Base-by-base conservation (phyloP, 2,113 vertebrate genomes). In the Euleptes europaea region DNA sequence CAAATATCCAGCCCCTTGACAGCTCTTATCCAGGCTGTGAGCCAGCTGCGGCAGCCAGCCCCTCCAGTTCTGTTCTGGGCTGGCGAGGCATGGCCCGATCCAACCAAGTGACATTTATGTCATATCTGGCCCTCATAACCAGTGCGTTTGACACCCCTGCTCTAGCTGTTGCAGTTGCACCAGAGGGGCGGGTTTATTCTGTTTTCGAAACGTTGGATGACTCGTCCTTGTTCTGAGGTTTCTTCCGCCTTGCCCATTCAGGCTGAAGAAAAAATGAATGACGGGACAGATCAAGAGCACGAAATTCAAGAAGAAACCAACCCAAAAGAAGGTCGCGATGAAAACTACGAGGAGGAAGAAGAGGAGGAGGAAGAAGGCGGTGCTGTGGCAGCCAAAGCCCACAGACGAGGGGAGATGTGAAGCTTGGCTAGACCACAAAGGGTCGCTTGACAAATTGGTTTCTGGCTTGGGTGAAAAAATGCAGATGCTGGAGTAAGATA, bases 321-420 rank as follows among this genome's bases (percentile, higher is more conserved):
- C 26, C 96, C 40, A 60, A 96, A 90, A 82, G 95, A 94, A 91
- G 96, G 94, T 8, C 95, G 93, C 77, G 98, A 98, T 73, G 97
- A 98, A 23, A 97, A 98, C 38, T 98, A 99, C 0, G 97, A 99
- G 40, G 98, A 98, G 38, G 98, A 98, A 0, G 97, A 98, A 2
- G 98, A 97, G 0, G 97, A 95, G 2, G 98, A 97, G 1, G 97
- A 95, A 2, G 98, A 97, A 0, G 93, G 93, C 10, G 97, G 89
- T 0, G 96, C 93, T 35, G 76, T 33, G 13, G 94, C 94, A 73
- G 97, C 97, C 94, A 96, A 95, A 54, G 94, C 97, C 15, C 97
- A 88, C 26, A 96, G 97, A 69, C 96, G 97, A 83, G 96, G 96
- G 6, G 99, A 99, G 91, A 99, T 99, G 98, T 99, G 96, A 94